Conservation (phyloP, 2,113 vertebrate genomes). For the Amblyornis subalaris region DNA sequence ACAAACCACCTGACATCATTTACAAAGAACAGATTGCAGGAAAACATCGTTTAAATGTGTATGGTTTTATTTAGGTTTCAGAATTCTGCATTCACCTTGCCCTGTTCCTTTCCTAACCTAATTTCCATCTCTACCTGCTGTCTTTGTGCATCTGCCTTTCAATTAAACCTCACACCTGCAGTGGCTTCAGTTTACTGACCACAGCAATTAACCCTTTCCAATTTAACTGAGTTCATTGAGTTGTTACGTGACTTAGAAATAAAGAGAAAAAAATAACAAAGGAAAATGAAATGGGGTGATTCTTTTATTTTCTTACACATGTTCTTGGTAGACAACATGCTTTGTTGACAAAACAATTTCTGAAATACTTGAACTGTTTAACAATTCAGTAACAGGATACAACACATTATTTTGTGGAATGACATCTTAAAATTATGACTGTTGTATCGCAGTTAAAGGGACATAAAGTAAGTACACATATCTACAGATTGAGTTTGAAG, state of each 20-base stretch:
- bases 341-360: neutral
- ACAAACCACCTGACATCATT: neutral
- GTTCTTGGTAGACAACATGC: neutral
- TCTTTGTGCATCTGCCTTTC: conserved; percentile 17
- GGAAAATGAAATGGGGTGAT: rapidly evolving
- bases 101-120: neutral
- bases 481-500: neutral
- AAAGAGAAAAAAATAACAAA: neutral
- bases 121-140: conserved; percentile 31
- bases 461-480: neutral
- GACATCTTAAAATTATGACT: neutral
- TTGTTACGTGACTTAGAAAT: neutral
- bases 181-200: neutral
- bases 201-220: neutral
- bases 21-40: rapidly evolving
- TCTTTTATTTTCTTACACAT: neutral
- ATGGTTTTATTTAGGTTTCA: neutral
- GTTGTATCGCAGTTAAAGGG: neutral
- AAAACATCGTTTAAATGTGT: neutral
- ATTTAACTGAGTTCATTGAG: neutral
- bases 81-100: conserved; percentile 2
- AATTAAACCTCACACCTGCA: conserved; percentile 8
- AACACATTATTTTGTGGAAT: neutral
- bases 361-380: neutral
- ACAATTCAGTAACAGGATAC: neutral